phyloP scores from a whole-genome alignment of 2,113 vertebrate genomes.

The Bombycilla garrulus region DNA sequence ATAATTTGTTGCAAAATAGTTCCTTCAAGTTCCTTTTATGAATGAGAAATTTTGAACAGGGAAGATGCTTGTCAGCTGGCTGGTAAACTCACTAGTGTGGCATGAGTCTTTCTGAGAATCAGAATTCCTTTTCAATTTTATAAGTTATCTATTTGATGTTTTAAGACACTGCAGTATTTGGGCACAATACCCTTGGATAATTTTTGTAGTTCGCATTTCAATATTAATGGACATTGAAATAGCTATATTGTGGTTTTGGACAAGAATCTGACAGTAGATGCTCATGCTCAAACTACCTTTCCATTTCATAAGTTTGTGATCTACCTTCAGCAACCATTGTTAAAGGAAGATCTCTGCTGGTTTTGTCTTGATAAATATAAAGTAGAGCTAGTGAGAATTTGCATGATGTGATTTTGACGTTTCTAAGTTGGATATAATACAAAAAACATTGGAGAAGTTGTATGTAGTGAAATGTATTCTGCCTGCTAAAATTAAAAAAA shows the following conservation, averaged over 20 bases:
- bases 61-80: neutral
- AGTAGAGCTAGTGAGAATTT: neutral
- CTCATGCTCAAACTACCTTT: neutral
- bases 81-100: neutral
- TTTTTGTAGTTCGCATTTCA: neutral
- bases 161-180: neutral
- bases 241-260: neutral
- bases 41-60: neutral
- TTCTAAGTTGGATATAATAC: neutral
- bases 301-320: neutral
- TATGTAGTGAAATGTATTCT: neutral
- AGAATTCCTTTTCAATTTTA: neutral
- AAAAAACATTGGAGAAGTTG: neutral
- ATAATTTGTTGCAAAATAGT: neutral
- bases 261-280: neutral
- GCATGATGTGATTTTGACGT: neutral
- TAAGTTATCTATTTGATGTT: neutral
- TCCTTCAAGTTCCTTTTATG: neutral
- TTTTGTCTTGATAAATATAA: neutral
- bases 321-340: neutral
- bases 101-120: neutral
- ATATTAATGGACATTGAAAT: neutral
- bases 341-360: neutral
- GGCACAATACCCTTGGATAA: neutral
- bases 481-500: neutral